Conservation (phyloP, 2,113 vertebrate species). For the Pedionomus torquatus region DNA sequence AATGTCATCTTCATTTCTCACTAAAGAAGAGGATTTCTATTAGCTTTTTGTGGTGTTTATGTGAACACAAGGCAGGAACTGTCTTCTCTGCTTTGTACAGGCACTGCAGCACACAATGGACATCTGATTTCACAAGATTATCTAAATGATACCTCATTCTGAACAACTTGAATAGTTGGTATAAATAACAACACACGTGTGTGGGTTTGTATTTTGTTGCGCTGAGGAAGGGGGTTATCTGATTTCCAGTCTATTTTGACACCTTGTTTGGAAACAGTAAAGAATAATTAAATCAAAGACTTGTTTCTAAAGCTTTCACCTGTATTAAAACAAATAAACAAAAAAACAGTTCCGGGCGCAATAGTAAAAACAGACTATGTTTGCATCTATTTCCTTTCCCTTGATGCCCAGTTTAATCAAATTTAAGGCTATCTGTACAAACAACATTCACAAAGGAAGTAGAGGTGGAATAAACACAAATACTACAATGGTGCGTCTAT, state of each 20-base stretch:
- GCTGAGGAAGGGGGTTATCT: background rate
- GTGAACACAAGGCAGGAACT: background rate
- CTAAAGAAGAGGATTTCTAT: background rate
- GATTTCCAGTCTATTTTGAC: background rate
- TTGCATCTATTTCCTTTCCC: background rate
- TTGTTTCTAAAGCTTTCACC: background rate
- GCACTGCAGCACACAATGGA: background rate
- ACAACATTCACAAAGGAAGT: background rate
- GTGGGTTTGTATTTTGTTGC: background rate
- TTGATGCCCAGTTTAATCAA: background rate
- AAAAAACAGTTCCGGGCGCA: background rate
- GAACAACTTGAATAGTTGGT: background rate
- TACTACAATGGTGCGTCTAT: background rate
- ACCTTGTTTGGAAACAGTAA: background rate
- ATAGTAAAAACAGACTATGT: background rate
- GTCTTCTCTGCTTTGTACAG: background rate
- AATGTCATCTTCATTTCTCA: background rate
- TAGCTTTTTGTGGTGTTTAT: background rate
- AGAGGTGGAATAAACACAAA: background rate
- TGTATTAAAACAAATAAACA: no score
- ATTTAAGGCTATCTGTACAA: background rate
- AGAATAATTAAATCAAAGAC: background rate
- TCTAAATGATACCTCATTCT: background rate
- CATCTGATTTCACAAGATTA: background rate
- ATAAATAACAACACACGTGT: background rate